Base-by-base conservation (phyloP, 2,888 invertebrate species). In the Hydriomena furcata region DNA sequence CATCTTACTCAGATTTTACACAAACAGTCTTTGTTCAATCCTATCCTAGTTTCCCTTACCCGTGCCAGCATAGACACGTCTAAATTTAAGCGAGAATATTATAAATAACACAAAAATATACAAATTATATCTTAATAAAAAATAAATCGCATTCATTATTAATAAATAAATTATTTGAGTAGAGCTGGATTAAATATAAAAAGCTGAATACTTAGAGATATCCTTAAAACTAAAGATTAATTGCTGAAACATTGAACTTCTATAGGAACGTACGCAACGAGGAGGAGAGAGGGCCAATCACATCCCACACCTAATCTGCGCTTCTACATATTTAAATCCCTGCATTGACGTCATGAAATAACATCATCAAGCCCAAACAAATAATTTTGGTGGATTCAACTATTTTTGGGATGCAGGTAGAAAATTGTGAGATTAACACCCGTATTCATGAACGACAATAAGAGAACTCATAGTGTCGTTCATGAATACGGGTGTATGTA, bases 11-110 rank as follows among this genome's bases (percentile, higher is more conserved):
- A 45, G 46, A 30, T 41, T 47, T 41, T 41, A 48, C 44, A 34
- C n/a, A n/a, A n/a, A n/a, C 59, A 60, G 60, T 60, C 60, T 51
- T 60, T 36, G 53, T 47, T 55, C 49, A 34, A 34, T 48, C 31
- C 48, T 52, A 51, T 21, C 4, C 52, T 47, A 52, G 7, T 12
- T 45, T 27, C 13, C n/a, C 30, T 38, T 40, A 35, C 23, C 20
- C n/a, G 28, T 42, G 37, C 11, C 41, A 31, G 20, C 10, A 21
- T 40, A 25, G 30, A 32, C 51, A 31, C 46, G 27, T 32, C n/a
- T 28, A 28, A 37, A 38, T 32, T 47, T 41, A 7, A 36, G 36
- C 52, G 7, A 28, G 43, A 38, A 12, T 13, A 25, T 38, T 44
- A 12, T 13, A 7, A 24, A 31, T 31, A 30, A 12, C 35, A 31